Conservation (phyloP, 1,140 invertebrate genomes). For the Lerema accius region DNA sequence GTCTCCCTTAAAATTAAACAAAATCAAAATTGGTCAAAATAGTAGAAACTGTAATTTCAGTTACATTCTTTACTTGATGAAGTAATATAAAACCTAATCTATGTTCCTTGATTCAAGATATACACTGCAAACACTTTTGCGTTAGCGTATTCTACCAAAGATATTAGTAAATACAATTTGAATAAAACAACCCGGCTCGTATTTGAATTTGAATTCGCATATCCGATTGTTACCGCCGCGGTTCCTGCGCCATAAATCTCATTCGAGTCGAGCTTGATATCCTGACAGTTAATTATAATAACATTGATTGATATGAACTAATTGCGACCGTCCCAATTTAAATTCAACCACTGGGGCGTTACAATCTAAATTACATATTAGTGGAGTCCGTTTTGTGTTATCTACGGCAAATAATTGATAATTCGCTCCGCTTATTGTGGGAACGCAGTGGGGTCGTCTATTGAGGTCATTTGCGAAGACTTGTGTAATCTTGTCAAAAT, state of each 20-base stretch:
- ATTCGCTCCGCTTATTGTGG: slow-evolving; percentile 29
- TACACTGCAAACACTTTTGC: too few relatives aligned
- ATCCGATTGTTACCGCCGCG: not conserved
- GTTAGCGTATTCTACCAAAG: too few relatives aligned
- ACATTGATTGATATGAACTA: slow-evolving; percentile 32
- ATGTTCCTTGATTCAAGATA: too few relatives aligned
- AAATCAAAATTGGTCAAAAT: too few relatives aligned
- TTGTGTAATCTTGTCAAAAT: not conserved
- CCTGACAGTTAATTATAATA: slow-evolving; percentile 32
- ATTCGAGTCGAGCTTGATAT: slow-evolving; percentile 3
- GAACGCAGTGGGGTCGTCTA: slow-evolving; percentile 12
- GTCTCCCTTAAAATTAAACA: too few relatives aligned
- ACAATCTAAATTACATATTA: slow-evolving; percentile 34
- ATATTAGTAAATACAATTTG: not conserved
- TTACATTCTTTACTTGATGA: too few relatives aligned
- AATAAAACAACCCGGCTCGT: not conserved
- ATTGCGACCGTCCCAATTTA: slow-evolving; percentile 27
- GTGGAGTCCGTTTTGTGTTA: slow-evolving; percentile 24
- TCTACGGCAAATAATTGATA: slow-evolving; percentile 31
- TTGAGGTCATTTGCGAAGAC: slow-evolving; percentile 24
- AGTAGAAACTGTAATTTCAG: too few relatives aligned
- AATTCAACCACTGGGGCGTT: slow-evolving; percentile 24
- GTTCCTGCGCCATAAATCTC: slow-evolving; percentile 1
- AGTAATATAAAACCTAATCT: too few relatives aligned
- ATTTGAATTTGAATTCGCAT: not conserved